Evolutionary conservation across 1,140 invertebrate genomes (phyloP), one percentile per base, ranked within the genome.

Genomic region (Eulimnadia texana): DNA sequence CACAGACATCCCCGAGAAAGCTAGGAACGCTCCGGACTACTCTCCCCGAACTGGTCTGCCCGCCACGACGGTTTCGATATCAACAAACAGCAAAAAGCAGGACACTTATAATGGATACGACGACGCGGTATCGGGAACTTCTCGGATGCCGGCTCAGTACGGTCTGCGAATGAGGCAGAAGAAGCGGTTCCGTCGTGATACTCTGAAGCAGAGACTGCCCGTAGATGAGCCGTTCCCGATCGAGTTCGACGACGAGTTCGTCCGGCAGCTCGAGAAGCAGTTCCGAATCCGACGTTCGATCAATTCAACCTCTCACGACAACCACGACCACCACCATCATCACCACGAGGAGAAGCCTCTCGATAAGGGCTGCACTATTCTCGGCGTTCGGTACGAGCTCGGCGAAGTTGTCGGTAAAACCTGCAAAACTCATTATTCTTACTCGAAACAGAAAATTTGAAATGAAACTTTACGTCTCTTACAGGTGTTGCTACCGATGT

Each of bases 401-500:
- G 68, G 68, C n/a, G 68, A 70, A 58, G 62, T 69, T 25, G 64
- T 70, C 24, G 68, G 67, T 68, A 53, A 61, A 24, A 10, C 10
- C 23, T 13, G 28, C 1, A 29, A 9, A 25, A 25, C 11, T 27
- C 11, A n/a, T 56, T n/a, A 13, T 27, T 23, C 25, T 1, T n/a
- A n/a, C n/a, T n/a, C n/a, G n/a, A n/a, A n/a, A n/a, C 11, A 55
- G 22, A 10, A 55, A 2, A 27, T 19, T 16, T 27, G 9, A 2
- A 55, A 25, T 27, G 53, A 10, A 55, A 51, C 9, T n/a, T 50
- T 50, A 11, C 50, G n/a, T 28, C 10, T 11, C 50, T 52, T 9
- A 11, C 64, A 68, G 70, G 70, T 51, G 69, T 72, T 10, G 71
- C 71, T 0, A 69, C 67, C 3, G 69, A 68, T 29, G 61, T 66